Evolutionary conservation across 2,797 vertebrate genomes (phyloP).

Genomic region (Parambassis ranga): DNA sequence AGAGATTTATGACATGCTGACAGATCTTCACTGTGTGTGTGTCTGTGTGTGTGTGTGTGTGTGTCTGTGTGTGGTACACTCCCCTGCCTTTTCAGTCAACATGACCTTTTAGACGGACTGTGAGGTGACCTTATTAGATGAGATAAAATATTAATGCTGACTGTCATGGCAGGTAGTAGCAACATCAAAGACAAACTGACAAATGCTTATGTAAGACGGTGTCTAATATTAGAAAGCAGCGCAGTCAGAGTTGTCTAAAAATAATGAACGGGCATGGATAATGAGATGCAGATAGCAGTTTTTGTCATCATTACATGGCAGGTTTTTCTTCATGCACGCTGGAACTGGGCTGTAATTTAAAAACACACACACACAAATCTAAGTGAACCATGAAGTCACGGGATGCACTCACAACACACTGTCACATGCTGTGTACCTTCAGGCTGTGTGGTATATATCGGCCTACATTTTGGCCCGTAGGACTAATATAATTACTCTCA

Average conservation of each 20-base stretch:
- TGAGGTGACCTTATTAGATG: slow-evolving; percentile 37
- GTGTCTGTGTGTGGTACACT: too few species aligned
- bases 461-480: neutral
- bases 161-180: neutral
- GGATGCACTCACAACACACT: slow-evolving; percentile 20
- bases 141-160: slow-evolving; percentile 49
- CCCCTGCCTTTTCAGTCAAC: neutral
- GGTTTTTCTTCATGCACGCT: neutral
- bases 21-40: neutral
- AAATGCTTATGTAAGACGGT: too few species aligned
- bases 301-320: neutral
- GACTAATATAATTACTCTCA: too few species aligned
- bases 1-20: too few species aligned
- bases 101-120: slow-evolving; percentile 31
- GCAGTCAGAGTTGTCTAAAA: too few species aligned
- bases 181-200: neutral
- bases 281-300: rapidly evolving
- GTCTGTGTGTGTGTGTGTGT: neutral
- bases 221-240: too few species aligned
- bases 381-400: slow-evolving; percentile 40
- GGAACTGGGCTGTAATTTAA: slow-evolving; percentile 18
- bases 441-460: neutral
- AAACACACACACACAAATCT: slow-evolving; percentile 41
- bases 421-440: slow-evolving; percentile 27
- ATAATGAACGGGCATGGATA: too few species aligned